Base-by-base conservation (phyloP, 2,113 vertebrate genomes). In the Eurypyga helias region DNA sequence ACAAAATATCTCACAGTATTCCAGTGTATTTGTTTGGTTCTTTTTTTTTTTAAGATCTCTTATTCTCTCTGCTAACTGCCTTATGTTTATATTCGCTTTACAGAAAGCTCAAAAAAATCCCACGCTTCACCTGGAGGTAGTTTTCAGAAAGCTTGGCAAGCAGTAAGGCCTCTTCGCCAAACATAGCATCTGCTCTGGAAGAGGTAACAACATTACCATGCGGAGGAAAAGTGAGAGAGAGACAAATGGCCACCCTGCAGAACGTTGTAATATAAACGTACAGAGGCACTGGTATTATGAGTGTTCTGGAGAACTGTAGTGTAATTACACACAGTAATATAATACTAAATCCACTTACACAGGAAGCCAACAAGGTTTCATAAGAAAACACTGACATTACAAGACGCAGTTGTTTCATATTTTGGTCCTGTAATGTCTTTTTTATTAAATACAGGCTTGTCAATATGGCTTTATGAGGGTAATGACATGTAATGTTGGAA, bases 121-220 rank as follows among this genome's bases (percentile, higher is more conserved):
- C 46, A 67, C 0, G 4, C 79, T 93, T 83, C 83, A 83, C 76
- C 62, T 49, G 58, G 20, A 66, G 28, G 69, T 31, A 80, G 57
- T 86, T 94, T 96, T 83, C 83, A 92, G 67, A 80, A 83, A 92
- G 76, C 54, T 0, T 83, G 54, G 54, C 54, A 92, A 88, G 67
- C 76, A 83, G 31, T 33, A 89, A 65, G 24, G 48, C 29, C 67
- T 73, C 76, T 82, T 67, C 0, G 1, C 71, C 80, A 96, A 94
- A 83, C 62, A 86, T 1, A 92, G 67, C 76, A 96, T 87, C 93
- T 97, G 76, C 72, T 93, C 64, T 83, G 45, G 58, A 83, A 94
- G 26, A 93, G 45, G 89, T 34, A 89, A 83, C 62, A 92, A 66
- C 9, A 67, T 57, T 48, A 65, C 57, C 62, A 65, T 45, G 82